Percentiles rank a stretch among this genome's conserved stretches.
Conservation (phyloP, 2,113 vertebrate genomes). For the Ptilorrhoa leucosticta region DNA sequence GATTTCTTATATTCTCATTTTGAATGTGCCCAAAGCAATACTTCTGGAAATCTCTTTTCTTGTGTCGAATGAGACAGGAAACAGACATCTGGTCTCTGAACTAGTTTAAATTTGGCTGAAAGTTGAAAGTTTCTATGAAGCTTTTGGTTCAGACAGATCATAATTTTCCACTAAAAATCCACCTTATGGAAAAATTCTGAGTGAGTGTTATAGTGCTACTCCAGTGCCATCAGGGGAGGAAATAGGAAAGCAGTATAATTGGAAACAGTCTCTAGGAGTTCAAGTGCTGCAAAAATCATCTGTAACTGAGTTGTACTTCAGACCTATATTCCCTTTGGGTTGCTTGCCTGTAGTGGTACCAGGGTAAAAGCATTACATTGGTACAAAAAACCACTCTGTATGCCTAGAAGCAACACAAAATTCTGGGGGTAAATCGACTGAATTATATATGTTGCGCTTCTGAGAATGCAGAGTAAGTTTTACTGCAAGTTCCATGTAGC, state of each 20-base stretch:
- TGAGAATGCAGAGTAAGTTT: not conserved
- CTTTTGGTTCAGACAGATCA: not conserved
- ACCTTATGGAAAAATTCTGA: not conserved
- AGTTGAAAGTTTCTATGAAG: not conserved
- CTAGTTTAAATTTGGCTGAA: not conserved
- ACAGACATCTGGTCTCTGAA: not conserved
- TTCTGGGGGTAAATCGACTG: not conserved
- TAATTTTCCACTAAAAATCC: not conserved
- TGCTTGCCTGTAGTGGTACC: not conserved
- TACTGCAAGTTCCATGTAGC: not conserved
- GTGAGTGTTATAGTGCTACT: not conserved
- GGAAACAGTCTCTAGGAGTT: not conserved
- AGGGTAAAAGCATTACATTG: not conserved
- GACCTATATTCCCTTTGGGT: not conserved
- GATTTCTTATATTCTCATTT: not conserved
- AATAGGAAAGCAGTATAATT: not conserved
- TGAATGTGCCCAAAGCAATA: not conserved
- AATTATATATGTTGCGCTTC: not conserved
- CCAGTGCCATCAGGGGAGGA: not conserved
- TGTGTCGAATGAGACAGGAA: not conserved
- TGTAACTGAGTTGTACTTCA: not conserved
- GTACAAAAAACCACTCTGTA: not conserved
- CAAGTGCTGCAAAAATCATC: not conserved
- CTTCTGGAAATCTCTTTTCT: not conserved
- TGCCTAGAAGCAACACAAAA: not conserved